These are phyloP conservation scores for Zeuzera pyrina DNA, from an alignment of 2,888 invertebrate genomes.

Conservation along the genomic window DNA sequence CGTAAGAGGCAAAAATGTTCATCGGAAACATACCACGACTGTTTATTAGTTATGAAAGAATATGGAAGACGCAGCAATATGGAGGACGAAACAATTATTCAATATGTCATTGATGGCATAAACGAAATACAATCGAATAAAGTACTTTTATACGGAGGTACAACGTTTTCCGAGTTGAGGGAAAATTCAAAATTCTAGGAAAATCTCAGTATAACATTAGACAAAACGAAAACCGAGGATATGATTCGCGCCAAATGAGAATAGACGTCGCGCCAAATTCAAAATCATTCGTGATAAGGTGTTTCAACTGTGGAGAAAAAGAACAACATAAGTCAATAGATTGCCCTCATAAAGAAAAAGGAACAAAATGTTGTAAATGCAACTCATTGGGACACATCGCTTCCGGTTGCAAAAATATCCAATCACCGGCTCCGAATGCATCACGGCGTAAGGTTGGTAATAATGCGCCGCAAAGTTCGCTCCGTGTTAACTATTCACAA, in stretches of 20 bases:
- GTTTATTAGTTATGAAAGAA: slow-evolving; percentile 19
- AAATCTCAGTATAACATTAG: too few relatives aligned
- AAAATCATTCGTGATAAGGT: too few relatives aligned
- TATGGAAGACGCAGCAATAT: slow-evolving; percentile 16
- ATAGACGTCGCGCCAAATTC: too few relatives aligned
- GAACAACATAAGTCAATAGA: too few relatives aligned
- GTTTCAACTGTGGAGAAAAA: slow-evolving; percentile 12
- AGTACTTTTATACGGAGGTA: slow-evolving; percentile 16
- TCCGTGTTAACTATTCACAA: too few relatives aligned
- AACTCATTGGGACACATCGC: slow-evolving; percentile 12
- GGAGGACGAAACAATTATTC: slow-evolving; percentile 17
- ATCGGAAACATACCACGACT: slow-evolving; percentile 7
- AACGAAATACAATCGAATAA: slow-evolving; percentile 14
- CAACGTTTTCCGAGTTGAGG: slow-evolving; percentile 13
- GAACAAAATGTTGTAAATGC: slow-evolving; percentile 12
- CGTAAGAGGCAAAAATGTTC: slow-evolving; percentile 10
- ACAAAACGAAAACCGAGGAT: too few relatives aligned
- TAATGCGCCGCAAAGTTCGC: too few relatives aligned
- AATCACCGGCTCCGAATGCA: too few relatives aligned
- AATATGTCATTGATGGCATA: slow-evolving; percentile 20
- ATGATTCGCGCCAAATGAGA: too few relatives aligned
- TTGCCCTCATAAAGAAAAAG: slow-evolving; percentile 5
- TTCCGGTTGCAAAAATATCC: slow-evolving; percentile 2
- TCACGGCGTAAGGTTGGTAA: not conserved
- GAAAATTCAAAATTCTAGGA: too few relatives aligned